Evolutionary conservation across 1,140 invertebrate genomes (phyloP), one percentile per base, ranked within the genome.

Genomic region (Drosophila watanabei): DNA sequence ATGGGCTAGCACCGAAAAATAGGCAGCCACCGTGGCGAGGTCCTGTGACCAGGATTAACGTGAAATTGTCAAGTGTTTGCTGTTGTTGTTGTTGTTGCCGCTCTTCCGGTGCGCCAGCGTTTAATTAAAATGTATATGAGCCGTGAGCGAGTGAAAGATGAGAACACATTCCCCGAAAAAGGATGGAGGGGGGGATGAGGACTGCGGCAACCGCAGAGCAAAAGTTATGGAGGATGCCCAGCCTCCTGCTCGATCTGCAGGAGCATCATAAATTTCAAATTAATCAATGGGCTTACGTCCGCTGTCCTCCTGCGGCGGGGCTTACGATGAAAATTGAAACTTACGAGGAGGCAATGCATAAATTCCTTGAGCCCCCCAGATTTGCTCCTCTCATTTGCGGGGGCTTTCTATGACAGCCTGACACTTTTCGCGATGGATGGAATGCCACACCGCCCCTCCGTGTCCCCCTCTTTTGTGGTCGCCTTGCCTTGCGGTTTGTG

Each of bases 41-140:
- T 60, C 72, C 72, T 79, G 83, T 63, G 85, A 69, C 80, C 75
- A 84, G 87, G 82, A 91, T 87, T 91, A 90, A 82, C 87, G 73
- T 71, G 70, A 86, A 91, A 90, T 90, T 90, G 82, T 91, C 86
- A 90, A 90, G 87, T 86, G 63, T 80, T 78, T 75, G 37, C 45
- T 48, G 59, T 24, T 79, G 54, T 6, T 62, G 73, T 16, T 62
- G 39, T 8, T 35, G 46, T n/a, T 64, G 48, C 6, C 56, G 20
- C 20, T 33, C 37, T 77, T 75, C 80, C 80, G 69, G 69, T 75
- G 63, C 73, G 76, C 39, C 75, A 56, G 70, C 84, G 62, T 86
- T 89, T 90, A 90, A 90, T 90, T 90, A 90, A 90, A 90, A 90
- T 77, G 82, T 90, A 89, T 90, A 85, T 84, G 85, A 80, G 72